A percentile compares a stretch with the other conserved stretches of the same genome.
phyloP scores from a whole-genome alignment of 2,113 vertebrate genomes.

The Todiramphus chloris region DNA sequence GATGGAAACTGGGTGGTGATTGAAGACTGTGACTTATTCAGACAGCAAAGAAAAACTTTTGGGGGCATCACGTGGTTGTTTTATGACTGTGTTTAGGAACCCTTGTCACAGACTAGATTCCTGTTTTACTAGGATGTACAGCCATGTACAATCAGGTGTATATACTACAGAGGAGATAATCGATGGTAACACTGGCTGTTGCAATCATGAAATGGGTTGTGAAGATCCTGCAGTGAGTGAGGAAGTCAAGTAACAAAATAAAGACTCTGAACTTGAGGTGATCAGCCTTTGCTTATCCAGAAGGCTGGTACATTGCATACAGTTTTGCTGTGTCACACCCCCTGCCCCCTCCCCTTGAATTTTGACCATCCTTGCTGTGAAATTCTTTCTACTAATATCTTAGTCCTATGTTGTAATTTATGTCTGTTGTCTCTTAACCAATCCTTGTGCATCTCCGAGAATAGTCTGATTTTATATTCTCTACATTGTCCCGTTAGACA shows the following conservation, averaged over 20 bases:
- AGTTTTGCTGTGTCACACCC: neutral
- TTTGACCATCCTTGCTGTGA: neutral
- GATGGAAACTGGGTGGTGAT: neutral
- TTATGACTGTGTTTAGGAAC: neutral
- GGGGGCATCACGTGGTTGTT: neutral
- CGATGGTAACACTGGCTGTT: neutral
- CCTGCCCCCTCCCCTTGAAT: neutral
- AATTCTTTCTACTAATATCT: neutral
- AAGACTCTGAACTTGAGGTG: neutral
- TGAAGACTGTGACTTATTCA: neutral
- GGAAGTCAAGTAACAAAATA: neutral
- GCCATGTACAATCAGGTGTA: neutral
- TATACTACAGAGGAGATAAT: neutral
- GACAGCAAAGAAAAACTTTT: neutral
- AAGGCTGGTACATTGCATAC: neutral
- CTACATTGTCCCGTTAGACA: neutral
- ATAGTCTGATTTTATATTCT: neutral
- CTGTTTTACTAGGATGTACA: neutral
- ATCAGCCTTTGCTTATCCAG: neutral
- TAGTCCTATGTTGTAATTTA: neutral
- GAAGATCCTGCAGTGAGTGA: neutral
- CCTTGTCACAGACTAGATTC: neutral
- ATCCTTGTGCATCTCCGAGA: neutral
- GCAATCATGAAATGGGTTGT: neutral
- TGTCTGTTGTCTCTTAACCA: neutral